phyloP scores from a whole-genome alignment of 2,888 invertebrate genomes.

The Lasioglossum marginatum region DNA sequence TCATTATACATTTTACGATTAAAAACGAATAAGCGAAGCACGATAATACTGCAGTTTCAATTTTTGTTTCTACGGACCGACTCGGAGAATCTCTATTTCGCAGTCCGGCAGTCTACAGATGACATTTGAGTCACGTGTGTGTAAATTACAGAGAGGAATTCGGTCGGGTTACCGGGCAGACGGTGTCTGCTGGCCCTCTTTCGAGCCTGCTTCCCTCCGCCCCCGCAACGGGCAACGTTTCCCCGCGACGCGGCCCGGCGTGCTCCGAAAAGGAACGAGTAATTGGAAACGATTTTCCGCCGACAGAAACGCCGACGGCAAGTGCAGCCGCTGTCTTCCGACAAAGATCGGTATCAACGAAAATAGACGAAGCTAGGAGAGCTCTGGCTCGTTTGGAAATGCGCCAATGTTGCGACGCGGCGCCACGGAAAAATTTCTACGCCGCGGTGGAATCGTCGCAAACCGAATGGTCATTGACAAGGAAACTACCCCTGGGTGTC shows the following conservation, averaged over 20 bases:
- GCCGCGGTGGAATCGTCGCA: conserved; percentile 26
- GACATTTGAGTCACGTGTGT: conserved; percentile 62
- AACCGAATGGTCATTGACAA: not conserved
- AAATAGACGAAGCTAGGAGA: conserved; percentile 74
- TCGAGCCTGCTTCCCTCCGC: not conserved
- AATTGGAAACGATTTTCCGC: conserved; percentile 22
- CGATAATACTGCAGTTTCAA: not conserved
- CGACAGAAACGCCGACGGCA: conserved; percentile 16
- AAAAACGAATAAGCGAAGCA: not conserved
- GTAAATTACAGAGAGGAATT: conserved; percentile 55
- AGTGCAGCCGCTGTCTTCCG: conserved; percentile 59
- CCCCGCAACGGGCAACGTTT: not conserved
- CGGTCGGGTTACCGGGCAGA: conserved; percentile 40
- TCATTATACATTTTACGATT: not conserved
- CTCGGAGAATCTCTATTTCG: not conserved
- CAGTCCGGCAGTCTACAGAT: not conserved
- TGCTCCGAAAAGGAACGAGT: conserved; percentile 11
- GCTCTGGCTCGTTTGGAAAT: conserved; percentile 70
- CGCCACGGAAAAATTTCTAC: conserved; percentile 67
- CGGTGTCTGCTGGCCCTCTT: conserved; percentile 17
- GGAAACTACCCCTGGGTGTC: no score
- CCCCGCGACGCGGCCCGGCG: not conserved
- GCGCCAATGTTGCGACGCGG: conserved; percentile 68
- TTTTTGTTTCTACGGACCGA: not conserved
- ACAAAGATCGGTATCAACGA: conserved; percentile 74